These are phyloP conservation scores for Epinephelus awoara DNA, from an alignment of 2,797 vertebrate genomes.

Conservation along the genomic window DNA sequence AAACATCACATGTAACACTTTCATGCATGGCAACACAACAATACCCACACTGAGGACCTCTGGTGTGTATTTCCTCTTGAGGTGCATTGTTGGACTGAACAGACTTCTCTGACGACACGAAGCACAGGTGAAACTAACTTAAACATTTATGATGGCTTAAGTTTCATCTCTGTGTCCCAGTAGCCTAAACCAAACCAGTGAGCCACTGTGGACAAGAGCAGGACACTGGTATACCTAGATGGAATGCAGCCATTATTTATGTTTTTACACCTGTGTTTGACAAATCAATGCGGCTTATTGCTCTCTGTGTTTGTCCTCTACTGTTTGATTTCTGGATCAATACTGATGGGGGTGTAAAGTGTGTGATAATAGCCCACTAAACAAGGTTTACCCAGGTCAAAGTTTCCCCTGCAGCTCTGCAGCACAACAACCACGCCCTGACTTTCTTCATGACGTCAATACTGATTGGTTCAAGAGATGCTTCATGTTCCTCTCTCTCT, in stretches of 20 bases:
- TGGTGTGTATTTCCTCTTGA: no score
- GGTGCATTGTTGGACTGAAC: no score
- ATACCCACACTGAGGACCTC: no score
- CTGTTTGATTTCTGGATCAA: slow-evolving; percentile 29
- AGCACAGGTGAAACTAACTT: neutral
- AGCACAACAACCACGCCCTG: neutral
- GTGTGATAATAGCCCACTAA: neutral
- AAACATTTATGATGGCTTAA: neutral
- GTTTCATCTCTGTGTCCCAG: neutral
- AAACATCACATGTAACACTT: neutral
- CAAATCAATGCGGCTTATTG: neutral
- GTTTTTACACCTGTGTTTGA: neutral
- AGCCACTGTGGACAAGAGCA: neutral
- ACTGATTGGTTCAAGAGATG: neutral
- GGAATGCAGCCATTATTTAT: neutral
- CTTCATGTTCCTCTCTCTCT: neutral
- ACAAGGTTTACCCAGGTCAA: neutral
- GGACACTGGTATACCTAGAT: neutral
- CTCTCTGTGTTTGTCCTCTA: slow-evolving; percentile 5
- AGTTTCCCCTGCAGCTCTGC: neutral
- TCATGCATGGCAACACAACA: no score
- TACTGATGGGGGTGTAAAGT: slow-evolving; percentile 1
- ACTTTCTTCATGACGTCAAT: neutral
- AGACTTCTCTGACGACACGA: neutral
- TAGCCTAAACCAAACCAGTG: neutral